A percentile compares a stretch with the other conserved stretches of the same genome.
Conservation (phyloP, 2,113 vertebrate species). For the Spheniscus mendiculus region DNA sequence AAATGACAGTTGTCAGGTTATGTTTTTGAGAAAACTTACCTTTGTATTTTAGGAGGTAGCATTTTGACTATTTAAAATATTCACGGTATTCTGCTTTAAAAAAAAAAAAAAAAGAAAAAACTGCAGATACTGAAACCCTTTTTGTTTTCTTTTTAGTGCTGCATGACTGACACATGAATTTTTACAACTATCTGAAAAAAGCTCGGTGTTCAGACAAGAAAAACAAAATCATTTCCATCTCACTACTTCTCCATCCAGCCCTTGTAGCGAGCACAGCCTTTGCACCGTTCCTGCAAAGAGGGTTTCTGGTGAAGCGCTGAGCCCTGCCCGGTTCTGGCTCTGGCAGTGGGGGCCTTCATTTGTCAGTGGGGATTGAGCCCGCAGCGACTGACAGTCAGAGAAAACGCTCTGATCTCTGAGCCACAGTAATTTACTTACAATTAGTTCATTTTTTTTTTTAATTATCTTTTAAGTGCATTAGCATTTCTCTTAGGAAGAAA, state of each 20-base stretch:
- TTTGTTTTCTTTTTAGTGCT: background rate
- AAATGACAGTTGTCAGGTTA: background rate
- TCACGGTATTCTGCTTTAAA: background rate
- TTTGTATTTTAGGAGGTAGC: background rate
- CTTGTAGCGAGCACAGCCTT: accelerated
- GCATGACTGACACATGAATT: background rate
- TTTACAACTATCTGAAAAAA: background rate
- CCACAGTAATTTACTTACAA: background rate
- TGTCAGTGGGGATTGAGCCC: background rate
- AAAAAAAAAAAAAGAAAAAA: background rate
- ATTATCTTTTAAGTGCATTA: background rate
- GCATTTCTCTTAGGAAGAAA: background rate
- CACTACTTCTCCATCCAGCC: background rate
- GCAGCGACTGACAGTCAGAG: background rate
- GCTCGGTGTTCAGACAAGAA: background rate
- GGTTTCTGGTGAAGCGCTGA: accelerated
- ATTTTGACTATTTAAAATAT: background rate
- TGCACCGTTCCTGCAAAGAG: background rate
- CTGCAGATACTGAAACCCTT: background rate
- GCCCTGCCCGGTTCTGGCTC: background rate
- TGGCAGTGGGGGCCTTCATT: accelerated
- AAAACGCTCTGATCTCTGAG: background rate
- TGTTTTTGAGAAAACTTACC: background rate
- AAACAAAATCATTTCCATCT: background rate
- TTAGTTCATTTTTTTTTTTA: background rate